Conservation (phyloP, 2,113 vertebrate species). For the Bostrychus sinensis region DNA sequence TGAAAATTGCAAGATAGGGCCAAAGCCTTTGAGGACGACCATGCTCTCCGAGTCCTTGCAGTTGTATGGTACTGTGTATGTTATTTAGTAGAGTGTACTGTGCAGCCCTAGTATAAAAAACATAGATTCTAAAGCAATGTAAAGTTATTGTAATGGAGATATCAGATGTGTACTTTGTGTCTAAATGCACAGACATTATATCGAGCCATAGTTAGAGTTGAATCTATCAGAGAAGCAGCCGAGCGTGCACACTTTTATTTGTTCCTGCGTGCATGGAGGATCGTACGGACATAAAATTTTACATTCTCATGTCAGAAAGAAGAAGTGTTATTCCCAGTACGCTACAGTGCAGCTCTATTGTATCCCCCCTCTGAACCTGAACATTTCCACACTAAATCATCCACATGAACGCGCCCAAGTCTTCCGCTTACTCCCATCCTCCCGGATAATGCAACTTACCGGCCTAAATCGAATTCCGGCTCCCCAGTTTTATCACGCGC, state of each 20-base stretch:
- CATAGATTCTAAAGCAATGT: no score
- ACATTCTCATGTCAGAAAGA: not conserved
- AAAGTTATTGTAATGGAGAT: no score
- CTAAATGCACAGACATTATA: slow-evolving; percentile 18
- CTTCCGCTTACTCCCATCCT: slow-evolving; percentile 2
- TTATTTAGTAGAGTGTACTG: no score
- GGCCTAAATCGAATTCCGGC: slow-evolving; percentile 13
- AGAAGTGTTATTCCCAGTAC: not conserved
- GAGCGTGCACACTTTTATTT: slow-evolving; percentile 5
- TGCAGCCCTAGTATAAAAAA: no score
- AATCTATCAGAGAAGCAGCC: slow-evolving; percentile 13
- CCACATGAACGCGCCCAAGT: not conserved
- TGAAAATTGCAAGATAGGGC: no score
- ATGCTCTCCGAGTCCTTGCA: no score
- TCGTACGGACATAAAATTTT: not conserved
- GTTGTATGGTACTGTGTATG: no score
- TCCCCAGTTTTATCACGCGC: slow-evolving; percentile 12
- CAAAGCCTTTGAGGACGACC: no score
- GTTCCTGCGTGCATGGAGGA: not conserved
- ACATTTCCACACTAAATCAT: slow-evolving; percentile 18
- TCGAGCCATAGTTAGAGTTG: slow-evolving; percentile 4
- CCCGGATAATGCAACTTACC: not conserved
- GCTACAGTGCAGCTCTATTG: not conserved
- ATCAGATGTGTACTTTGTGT: slow-evolving; percentile 4
- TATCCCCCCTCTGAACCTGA: slow-evolving; percentile 5